A percentile compares a stretch with the other conserved stretches of the same genome.
Conservation (phyloP, 2,797 vertebrate genomes). For the Nothura maculosa region DNA sequence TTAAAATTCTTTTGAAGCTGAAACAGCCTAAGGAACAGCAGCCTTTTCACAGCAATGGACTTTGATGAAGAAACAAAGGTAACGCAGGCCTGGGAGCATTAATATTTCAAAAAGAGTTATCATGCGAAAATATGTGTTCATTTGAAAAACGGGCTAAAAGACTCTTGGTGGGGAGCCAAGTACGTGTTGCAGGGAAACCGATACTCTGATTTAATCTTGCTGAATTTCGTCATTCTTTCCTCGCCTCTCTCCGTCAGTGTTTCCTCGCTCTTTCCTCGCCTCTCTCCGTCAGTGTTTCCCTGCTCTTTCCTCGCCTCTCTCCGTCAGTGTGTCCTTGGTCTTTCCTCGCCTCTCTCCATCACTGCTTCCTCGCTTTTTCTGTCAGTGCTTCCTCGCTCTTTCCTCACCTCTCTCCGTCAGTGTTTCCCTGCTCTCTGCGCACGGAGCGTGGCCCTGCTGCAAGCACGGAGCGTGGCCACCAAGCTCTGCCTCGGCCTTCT, state of each 20-base stretch:
- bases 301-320: constrained; percentile 40
- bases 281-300: constrained; percentile 54
- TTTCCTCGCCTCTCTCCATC: constrained; percentile 40
- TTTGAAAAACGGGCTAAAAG: constrained; percentile 68
- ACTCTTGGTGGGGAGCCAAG: constrained; percentile 49
- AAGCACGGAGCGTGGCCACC: neutral
- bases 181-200: constrained; percentile 52
- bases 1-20: constrained; percentile 86
- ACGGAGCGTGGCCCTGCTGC: neutral
- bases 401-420: constrained; percentile 44
- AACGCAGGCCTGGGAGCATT: constrained; percentile 69
- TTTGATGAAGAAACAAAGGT: constrained; percentile 82
- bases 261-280: constrained; percentile 8
- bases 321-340: constrained; percentile 25
- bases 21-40: constrained; percentile 80
- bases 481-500: neutral
- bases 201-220: constrained; percentile 61
- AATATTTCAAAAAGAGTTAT: constrained; percentile 75
- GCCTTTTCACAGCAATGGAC: constrained; percentile 82
- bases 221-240: constrained; percentile 55
- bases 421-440: constrained; percentile 11
- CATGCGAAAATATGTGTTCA: constrained; percentile 66
- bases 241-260: constrained; percentile 51
- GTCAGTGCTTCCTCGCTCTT: constrained; percentile 23
- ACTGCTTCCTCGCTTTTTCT: constrained; percentile 34